A percentile compares a stretch with the other conserved stretches of the same genome.
Conservation (phyloP, 2,888 invertebrate species). For the Thymelicus sylvestris region DNA sequence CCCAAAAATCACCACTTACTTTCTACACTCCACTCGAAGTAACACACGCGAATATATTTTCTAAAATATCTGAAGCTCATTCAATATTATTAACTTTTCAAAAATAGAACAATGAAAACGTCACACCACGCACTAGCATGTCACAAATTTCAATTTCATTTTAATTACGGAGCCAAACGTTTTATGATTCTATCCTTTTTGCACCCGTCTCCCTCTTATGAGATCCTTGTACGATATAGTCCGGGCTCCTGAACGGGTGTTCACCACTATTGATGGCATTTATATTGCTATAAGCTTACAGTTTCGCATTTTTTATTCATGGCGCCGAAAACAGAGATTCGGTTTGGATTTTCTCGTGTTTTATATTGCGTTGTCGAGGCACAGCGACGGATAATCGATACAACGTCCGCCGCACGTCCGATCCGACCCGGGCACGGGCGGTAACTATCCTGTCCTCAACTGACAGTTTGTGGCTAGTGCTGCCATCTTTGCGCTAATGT, state of each 20-base stretch:
- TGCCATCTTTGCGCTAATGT: conserved; percentile 51
- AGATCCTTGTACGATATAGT: conserved; percentile 50
- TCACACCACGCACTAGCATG: conserved; percentile 20
- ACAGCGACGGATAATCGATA: conserved; percentile 40
- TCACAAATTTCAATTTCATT: conserved; percentile 34
- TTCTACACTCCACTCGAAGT: conserved; percentile 4
- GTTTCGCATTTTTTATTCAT: conserved; percentile 53
- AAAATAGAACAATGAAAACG: conserved; percentile 27
- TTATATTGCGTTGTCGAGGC: conserved; percentile 42
- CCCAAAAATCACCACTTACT: conserved; percentile 4
- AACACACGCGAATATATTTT: background rate
- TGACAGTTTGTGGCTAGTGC: conserved; percentile 43
- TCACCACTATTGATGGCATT: conserved; percentile 46
- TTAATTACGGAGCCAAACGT: conserved; percentile 29
- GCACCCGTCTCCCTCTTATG: conserved; percentile 49
- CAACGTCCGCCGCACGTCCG: conserved; percentile 42
- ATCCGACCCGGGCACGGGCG: conserved; percentile 68
- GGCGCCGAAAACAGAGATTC: conserved; percentile 34
- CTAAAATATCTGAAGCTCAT: conserved; percentile 19
- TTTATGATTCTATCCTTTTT: conserved; percentile 48
- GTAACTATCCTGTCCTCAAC: conserved; percentile 54
- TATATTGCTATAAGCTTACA: conserved; percentile 41
- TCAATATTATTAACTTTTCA: conserved; percentile 23
- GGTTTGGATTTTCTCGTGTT: conserved; percentile 40
- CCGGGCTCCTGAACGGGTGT: conserved; percentile 44